Base-by-base conservation (phyloP, 2,888 invertebrate species). In the Pandemis heparana region DNA sequence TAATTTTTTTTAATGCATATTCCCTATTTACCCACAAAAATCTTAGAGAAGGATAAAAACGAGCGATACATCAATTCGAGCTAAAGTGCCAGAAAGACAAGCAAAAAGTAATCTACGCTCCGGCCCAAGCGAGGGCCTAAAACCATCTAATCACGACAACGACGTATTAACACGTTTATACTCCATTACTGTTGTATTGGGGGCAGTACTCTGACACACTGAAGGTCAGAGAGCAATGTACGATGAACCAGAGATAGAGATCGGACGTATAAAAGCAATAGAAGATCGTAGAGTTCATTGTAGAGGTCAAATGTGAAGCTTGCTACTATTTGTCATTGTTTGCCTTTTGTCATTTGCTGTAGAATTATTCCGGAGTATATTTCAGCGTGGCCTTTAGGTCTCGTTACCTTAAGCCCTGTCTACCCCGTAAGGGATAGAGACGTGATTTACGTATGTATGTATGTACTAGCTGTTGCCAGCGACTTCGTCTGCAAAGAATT, bases 191-290 rank as follows among this genome's bases (percentile, higher is more conserved):
- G 48, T 18, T 66, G 39, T 51, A 48, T 60, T 61, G 41, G 14
- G 63, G 63, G 14, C 63, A 51, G 1, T 14, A 39, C 18, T 23
- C 41, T 77, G 43, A 59, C 63, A 77, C 39, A 74, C 63, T 60
- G 69, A 76, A 80, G 75, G 79, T 78, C 75, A 80, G 77, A 79
- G 80, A 81, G 79, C 76, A 77, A 76, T 56, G 71, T 39, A 76
- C 77, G 78, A 70, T 41, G 23, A 53, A 67, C 4, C 16, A 38
- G 32, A 71, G 38, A 56, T 67, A 56, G 12, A 9, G 59, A 65
- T 60, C 48, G 53, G 38, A 32, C 32, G 48, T 46, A 63, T 9
- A 46, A 41, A 41, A 46, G 64, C 48, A 65, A 65, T 46, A 23
- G 48, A 16, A 53, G 16, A 53, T 56, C 23, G 56, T 12, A 12